Conservation (phyloP, 2,797 vertebrate genomes). For the Characodon lateralis region DNA sequence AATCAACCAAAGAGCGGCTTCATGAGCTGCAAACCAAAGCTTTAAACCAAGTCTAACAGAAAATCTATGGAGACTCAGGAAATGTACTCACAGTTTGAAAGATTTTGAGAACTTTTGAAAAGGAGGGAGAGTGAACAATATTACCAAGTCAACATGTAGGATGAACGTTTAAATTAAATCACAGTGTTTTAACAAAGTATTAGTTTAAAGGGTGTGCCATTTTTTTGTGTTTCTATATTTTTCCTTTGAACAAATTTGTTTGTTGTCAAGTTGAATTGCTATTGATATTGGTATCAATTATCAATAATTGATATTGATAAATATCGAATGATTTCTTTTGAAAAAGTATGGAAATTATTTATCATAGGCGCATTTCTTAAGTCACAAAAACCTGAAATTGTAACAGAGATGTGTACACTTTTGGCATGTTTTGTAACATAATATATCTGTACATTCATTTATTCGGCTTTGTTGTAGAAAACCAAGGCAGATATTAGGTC, state of each 20-base stretch:
- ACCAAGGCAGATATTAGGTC: background rate
- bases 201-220: background rate
- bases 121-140: background rate
- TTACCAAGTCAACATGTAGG: background rate
- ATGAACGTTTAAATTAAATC: background rate
- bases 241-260: background rate
- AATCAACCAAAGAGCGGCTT: background rate
- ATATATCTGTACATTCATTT: background rate
- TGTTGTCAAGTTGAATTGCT: background rate
- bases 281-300: too few species aligned
- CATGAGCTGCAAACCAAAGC: background rate
- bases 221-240: background rate
- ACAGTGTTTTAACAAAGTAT: too few species aligned
- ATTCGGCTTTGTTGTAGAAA: background rate
- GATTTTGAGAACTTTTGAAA: too few species aligned
- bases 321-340: background rate
- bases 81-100: background rate
- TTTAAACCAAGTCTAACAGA: background rate
- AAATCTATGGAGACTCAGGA: background rate
- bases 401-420: background rate
- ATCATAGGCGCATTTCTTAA: background rate
- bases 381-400: background rate
- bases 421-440: background rate
- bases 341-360: background rate
- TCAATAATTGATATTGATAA: background rate